Conservation (phyloP, 1,140 invertebrate species). For the Pissodes strobi region DNA sequence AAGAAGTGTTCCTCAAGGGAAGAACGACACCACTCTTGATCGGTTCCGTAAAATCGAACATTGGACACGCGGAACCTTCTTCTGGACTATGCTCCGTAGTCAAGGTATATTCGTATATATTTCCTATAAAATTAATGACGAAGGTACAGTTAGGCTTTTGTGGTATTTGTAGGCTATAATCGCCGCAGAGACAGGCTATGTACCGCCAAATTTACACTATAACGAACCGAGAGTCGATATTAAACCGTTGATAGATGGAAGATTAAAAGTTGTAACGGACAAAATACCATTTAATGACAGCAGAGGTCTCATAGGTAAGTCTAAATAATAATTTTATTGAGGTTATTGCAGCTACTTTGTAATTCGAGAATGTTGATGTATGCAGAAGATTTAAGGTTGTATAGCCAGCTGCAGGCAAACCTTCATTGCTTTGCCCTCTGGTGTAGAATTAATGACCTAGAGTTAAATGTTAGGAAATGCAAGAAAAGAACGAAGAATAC, state of each 20-base stretch:
- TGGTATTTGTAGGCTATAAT: slow-evolving; percentile 57
- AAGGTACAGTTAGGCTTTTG: no score
- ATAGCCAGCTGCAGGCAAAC: background rate
- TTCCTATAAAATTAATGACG: no score
- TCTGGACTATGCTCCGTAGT: slow-evolving; percentile 84
- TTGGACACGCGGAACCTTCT: slow-evolving; percentile 90
- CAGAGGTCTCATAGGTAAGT: slow-evolving; percentile 59
- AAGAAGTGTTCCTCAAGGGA: slow-evolving; percentile 76
- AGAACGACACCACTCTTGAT: slow-evolving; percentile 73
- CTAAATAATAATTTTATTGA: no score
- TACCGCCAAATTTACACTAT: slow-evolving; percentile 84
- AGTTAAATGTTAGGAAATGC: no score
- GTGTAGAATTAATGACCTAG: no score
- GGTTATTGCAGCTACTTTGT: no score
- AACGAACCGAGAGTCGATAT: slow-evolving; percentile 73
- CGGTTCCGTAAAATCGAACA: slow-evolving; percentile 91
- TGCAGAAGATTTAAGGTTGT: background rate
- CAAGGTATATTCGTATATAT: slow-evolving; percentile 63
- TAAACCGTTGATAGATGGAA: slow-evolving; percentile 69
- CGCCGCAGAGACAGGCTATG: slow-evolving; percentile 73
- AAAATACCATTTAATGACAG: slow-evolving; percentile 63
- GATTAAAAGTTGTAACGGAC: slow-evolving; percentile 72
- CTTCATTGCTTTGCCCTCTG: no score
- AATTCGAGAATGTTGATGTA: no score
- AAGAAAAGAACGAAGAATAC: no score